Conservation (phyloP, 2,888 invertebrate species). For the Luffia ferchaultella region DNA sequence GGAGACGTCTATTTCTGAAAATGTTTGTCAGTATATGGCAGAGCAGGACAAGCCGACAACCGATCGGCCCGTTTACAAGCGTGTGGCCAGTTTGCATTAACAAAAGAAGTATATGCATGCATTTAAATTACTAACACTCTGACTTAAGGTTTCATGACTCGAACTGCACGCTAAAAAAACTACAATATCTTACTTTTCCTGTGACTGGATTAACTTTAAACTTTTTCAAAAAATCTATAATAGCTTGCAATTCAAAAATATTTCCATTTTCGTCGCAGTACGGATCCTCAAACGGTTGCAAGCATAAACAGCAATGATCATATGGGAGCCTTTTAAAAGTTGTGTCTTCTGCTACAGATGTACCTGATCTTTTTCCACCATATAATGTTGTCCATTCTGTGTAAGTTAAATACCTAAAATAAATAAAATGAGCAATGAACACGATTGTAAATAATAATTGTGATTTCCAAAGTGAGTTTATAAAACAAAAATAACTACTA, state of each 20-base stretch:
- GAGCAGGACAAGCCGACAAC: too few relatives aligned
- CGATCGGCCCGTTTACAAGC: too few relatives aligned
- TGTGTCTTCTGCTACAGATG: slow-evolving; percentile 75
- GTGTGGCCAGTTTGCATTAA: too few relatives aligned
- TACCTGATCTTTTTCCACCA: slow-evolving; percentile 83
- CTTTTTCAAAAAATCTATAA: slow-evolving; percentile 87
- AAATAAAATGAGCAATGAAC: slow-evolving; percentile 8
- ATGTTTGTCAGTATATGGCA: too few relatives aligned
- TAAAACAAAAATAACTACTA: slow-evolving; percentile 24
- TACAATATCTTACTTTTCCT: slow-evolving; percentile 70
- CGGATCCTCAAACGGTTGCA: slow-evolving; percentile 92
- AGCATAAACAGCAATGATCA: slow-evolving; percentile 89
- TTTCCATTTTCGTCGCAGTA: slow-evolving; percentile 91
- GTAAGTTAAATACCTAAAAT: slow-evolving; percentile 80
- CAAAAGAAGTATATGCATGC: too few relatives aligned
- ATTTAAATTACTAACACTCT: too few relatives aligned
- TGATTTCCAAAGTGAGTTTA: background rate
- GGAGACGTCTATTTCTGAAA: too few relatives aligned
- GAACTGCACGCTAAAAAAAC: background rate
- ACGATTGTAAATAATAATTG: slow-evolving; percentile 4
- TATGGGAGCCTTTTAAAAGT: slow-evolving; percentile 92
- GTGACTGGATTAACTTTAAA: slow-evolving; percentile 94
- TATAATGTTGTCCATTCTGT: slow-evolving; percentile 91
- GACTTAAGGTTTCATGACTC: too few relatives aligned
- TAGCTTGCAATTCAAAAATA: slow-evolving; percentile 89